Percentiles rank a stretch among this genome's conserved stretches.
Conservation (phyloP, 2,797 vertebrate species). For the Podarcis lilfordi region DNA sequence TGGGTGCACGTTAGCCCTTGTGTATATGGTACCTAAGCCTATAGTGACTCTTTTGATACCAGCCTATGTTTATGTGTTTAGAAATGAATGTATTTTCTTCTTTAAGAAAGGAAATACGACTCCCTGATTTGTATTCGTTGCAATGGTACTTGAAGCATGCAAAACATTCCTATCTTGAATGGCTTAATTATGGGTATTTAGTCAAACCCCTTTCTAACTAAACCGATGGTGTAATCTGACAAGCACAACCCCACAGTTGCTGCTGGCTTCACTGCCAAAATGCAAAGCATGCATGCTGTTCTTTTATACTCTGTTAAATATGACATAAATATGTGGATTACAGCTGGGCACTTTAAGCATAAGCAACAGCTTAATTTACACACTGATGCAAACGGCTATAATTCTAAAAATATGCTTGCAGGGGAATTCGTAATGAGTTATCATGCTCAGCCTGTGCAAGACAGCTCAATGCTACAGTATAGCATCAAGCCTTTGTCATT, state of each 20-base stretch:
- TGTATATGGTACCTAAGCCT: not conserved
- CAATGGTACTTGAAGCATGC: not conserved
- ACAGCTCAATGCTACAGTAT: slow-evolving; percentile 43
- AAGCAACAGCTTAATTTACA: slow-evolving; percentile 63
- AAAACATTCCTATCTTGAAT: not conserved
- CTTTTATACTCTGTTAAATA: slow-evolving; percentile 57
- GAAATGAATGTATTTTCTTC: not conserved
- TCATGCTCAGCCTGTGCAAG: slow-evolving; percentile 47
- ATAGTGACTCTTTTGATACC: not conserved
- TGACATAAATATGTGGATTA: slow-evolving; percentile 60
- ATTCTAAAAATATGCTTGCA: slow-evolving; percentile 76
- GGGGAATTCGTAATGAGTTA: slow-evolving; percentile 63
- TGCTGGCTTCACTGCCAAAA: slow-evolving; percentile 49
- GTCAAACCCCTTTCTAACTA: slow-evolving; percentile 20
- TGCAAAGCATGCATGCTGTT: slow-evolving; percentile 61
- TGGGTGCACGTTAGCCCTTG: not conserved
- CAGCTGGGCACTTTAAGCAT: slow-evolving; percentile 50
- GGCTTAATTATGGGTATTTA: not conserved
- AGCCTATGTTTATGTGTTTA: not conserved
- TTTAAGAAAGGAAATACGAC: not conserved
- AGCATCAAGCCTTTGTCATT: slow-evolving; percentile 63
- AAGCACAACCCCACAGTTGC: slow-evolving; percentile 51
- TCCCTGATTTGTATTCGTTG: not conserved
- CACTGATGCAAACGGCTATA: slow-evolving; percentile 67
- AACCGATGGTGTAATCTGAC: slow-evolving; percentile 14